These are phyloP conservation scores for Rhopalosiphum maidis DNA, from an alignment of 1,140 invertebrate genomes.

Conservation along the genomic window DNA sequence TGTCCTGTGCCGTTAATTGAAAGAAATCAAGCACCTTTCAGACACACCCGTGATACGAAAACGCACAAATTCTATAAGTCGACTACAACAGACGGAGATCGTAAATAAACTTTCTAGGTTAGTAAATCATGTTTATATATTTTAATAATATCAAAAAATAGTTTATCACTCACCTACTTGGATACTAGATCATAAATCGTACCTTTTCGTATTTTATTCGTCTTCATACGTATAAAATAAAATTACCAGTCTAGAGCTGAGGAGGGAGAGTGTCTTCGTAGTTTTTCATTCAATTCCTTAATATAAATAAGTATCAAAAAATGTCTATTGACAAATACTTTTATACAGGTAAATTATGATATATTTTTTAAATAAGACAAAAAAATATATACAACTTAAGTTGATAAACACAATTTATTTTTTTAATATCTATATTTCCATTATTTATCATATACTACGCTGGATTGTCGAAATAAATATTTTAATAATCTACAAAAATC, in stretches of 20 bases:
- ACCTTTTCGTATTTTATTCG: background rate
- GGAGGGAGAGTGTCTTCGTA: background rate
- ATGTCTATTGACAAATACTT: background rate
- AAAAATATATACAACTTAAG: background rate
- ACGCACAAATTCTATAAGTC: conserved; percentile 79
- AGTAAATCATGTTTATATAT: background rate
- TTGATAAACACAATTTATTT: background rate
- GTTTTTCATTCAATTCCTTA: background rate
- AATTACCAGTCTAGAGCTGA: background rate
- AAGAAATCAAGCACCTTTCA: conserved; percentile 72
- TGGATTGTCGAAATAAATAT: background rate
- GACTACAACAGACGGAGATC: background rate
- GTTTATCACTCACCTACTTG: background rate
- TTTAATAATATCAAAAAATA: background rate
- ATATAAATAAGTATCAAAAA: no score
- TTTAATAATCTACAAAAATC: background rate
- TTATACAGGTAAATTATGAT: background rate
- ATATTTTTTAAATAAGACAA: background rate
- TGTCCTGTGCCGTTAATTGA: conserved; percentile 81
- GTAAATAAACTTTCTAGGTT: conserved; percentile 25
- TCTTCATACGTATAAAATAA: background rate
- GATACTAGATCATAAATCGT: background rate
- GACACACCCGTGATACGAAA: conserved; percentile 80
- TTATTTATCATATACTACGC: background rate
- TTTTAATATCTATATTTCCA: background rate